Evolutionary conservation across 2,113 vertebrate genomes (phyloP), one percentile per base, ranked within the genome.

Genomic region (Barnardius zonarius): DNA sequence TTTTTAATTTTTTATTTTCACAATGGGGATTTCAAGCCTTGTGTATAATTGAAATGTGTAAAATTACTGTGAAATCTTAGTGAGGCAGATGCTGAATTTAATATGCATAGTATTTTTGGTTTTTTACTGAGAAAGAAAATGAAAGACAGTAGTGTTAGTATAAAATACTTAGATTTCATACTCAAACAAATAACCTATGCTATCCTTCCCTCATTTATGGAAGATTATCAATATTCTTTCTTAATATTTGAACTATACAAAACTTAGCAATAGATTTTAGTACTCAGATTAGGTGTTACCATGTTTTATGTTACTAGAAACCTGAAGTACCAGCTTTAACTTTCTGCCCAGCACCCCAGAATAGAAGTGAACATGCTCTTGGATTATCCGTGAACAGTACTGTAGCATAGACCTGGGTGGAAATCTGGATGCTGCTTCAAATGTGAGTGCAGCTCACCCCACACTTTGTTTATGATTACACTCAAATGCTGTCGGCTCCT

Each of bases 21-120:
- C 87, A 95, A 44, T 6, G 19, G 39, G 57, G 49, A 69, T 97
- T 97, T 94, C 86, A 44, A 78, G 77, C 68, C 30, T 90, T 63
- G 17, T 93, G 43, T 95, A 61, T 83, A 96, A 88, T 78, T 73
- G 35, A 95, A 95, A 94, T 92, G n/a, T 61, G 91, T 55, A 78
- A 73, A 67, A 92, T 95, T 95, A 54, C 37, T 73, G 49, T 90
- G 92, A 94, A 90, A 66, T 87, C 74, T 90, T 88, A 61, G 63
- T 86, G 48, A 93, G 86, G 78, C 89, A 91, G 88, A 80, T 90
- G 85, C 33, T 94, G 78, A 95, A 86, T 76, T 69, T 90, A 95
- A 25, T 86, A 41, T 78, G 44, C 33, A 64, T 88, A 61, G 9
- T 90, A 64, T 88, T 90, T 83, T 80, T 55, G 25, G 69, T 51